These are phyloP conservation scores for Eleutherodactylus coqui DNA, from an alignment of 2,797 vertebrate genomes.

Conservation along the genomic window DNA sequence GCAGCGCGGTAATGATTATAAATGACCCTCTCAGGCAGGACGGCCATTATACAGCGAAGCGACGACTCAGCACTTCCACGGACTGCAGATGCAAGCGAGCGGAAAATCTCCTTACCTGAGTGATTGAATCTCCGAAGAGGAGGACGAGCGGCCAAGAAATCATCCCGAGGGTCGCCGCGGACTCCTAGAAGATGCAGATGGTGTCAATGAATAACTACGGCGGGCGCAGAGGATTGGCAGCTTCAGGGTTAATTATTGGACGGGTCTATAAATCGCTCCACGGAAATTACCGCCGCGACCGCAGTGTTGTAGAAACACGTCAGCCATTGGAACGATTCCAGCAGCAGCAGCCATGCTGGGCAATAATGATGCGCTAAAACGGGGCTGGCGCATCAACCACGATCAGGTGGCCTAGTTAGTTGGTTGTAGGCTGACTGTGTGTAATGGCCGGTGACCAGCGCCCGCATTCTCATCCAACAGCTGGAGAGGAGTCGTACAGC, in stretches of 20 bases:
- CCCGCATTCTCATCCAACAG: too few species aligned
- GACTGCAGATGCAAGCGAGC: background rate
- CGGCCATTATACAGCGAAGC: background rate
- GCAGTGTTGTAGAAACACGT: too few species aligned
- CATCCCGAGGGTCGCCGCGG: background rate
- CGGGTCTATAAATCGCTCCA: too few species aligned
- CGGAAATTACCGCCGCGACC: background rate
- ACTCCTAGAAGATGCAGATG: conserved; percentile 11
- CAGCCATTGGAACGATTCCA: too few species aligned
- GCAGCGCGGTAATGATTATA: conserved; percentile 4
- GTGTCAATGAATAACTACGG: background rate
- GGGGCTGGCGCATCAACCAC: too few species aligned
- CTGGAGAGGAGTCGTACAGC: too few species aligned
- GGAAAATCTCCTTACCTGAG: conserved; percentile 80
- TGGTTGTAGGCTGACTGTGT: too few species aligned
- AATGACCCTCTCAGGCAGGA: background rate
- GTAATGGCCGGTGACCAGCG: too few species aligned
- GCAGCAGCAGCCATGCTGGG: too few species aligned
- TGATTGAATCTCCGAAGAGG: conserved; percentile 95
- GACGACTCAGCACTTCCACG: background rate
- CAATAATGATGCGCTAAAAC: too few species aligned
- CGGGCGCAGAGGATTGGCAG: background rate
- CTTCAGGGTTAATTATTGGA: too few species aligned
- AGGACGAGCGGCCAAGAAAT: conserved; percentile 83
- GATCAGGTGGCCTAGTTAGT: too few species aligned